Percentiles rank a stretch among this genome's conserved stretches.
Conservation (phyloP, 2,113 vertebrate species). For the Camelus bactrianus region DNA sequence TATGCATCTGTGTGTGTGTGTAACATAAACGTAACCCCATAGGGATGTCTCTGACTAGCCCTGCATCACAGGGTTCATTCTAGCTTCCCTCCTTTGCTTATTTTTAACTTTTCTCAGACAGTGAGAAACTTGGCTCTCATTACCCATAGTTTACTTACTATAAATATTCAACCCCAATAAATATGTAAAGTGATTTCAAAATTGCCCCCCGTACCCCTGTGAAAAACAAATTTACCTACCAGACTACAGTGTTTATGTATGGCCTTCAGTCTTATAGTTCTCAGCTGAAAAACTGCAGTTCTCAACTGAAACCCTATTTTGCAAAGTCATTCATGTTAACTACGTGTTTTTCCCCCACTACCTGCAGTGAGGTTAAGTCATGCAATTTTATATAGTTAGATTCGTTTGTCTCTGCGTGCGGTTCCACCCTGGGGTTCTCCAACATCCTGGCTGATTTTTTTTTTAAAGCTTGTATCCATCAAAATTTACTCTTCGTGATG, state of each 20-base stretch:
- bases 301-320: not conserved
- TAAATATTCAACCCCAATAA: not conserved
- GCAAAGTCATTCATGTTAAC: not conserved
- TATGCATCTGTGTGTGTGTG: not conserved
- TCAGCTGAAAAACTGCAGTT: not conserved
- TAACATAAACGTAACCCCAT: not conserved
- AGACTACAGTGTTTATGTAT: not conserved
- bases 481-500: not conserved
- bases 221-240: not conserved
- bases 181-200: not conserved
- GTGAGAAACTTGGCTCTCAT: not conserved
- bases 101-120: not conserved
- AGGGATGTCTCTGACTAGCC: not conserved
- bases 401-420: not conserved
- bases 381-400: not conserved
- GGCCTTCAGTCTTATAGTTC: not conserved
- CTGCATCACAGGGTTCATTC: not conserved
- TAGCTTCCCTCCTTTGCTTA: not conserved
- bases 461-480: not conserved
- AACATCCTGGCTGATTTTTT: not conserved
- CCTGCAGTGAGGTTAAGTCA: not conserved
- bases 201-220: not conserved
- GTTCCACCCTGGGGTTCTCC: not conserved
- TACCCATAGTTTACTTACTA: not conserved
- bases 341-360: too few relatives aligned